Percentiles rank a stretch among this genome's conserved stretches.
These are phyloP conservation scores for Caloenas nicobarica DNA, from an alignment of 2,113 vertebrate species.

Conservation along the genomic window DNA sequence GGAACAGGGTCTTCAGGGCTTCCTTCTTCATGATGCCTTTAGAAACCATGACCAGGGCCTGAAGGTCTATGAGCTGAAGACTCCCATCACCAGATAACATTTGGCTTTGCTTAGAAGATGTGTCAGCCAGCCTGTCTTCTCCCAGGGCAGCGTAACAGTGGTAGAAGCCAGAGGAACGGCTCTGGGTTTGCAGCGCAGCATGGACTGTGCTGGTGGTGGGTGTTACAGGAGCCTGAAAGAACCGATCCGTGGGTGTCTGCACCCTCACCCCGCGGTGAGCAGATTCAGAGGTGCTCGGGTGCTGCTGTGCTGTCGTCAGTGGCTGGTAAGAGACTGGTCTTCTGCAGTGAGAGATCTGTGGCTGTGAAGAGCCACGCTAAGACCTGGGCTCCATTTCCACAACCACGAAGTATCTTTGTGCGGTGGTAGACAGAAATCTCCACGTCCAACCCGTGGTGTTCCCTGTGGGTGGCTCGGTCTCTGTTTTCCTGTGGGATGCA, in stretches of 20 bases:
- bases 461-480: not conserved
- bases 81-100: not conserved
- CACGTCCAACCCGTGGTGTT: not conserved
- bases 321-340: not conserved
- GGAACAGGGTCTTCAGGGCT: not conserved
- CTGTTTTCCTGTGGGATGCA: not conserved
- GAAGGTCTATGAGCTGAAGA: not conserved
- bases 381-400: not conserved
- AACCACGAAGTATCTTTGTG: not conserved
- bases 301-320: not conserved
- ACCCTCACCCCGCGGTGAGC: not conserved
- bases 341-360: not conserved
- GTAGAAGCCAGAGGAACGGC: not conserved
- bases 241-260: not conserved
- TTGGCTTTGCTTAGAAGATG: not conserved
- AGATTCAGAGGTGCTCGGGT: not conserved
- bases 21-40: not conserved
- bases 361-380: not conserved
- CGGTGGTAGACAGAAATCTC: not conserved
- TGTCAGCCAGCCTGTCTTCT: not conserved
- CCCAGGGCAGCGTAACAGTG: not conserved
- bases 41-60: not conserved
- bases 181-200: not conserved
- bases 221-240: not conserved
- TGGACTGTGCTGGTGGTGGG: rapidly evolving